A percentile compares a stretch with the other conserved stretches of the same genome.
phyloP scores from a whole-genome alignment of 2,888 invertebrate genomes.

The Cephus rjabovi region DNA sequence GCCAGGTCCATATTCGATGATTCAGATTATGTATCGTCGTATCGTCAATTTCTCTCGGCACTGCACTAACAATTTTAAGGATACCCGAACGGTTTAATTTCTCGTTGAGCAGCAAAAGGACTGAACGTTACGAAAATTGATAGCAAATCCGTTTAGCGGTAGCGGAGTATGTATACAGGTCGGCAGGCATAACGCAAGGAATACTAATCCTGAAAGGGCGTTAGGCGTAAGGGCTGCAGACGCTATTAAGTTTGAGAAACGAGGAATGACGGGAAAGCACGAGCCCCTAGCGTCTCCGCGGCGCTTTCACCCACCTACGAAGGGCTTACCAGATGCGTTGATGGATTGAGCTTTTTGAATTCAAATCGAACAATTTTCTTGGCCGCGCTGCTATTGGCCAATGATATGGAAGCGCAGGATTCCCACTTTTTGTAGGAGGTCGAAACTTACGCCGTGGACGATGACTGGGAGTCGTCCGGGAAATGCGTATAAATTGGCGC shows the following conservation, averaged over 20 bases:
- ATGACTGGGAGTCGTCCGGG: neutral
- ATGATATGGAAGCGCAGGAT: neutral
- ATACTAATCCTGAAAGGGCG: slow-evolving; percentile 14
- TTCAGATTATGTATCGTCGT: no score
- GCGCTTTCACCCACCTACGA: neutral
- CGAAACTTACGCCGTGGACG: neutral
- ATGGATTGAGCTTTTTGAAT: slow-evolving; percentile 21
- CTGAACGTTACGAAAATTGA: slow-evolving; percentile 9
- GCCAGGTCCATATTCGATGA: no score
- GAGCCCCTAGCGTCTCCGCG: neutral
- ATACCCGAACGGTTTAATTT: no score
- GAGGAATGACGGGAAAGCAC: neutral
- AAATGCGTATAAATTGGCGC: slow-evolving; percentile 3
- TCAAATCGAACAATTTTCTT: slow-evolving; percentile 20
- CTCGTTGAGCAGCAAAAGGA: no score
- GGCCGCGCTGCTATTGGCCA: slow-evolving; percentile 3
- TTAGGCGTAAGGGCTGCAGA: neutral
- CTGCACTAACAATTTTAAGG: no score
- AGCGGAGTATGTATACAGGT: slow-evolving; percentile 4
- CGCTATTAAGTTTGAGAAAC: neutral
- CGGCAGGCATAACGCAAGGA: slow-evolving; percentile 10
- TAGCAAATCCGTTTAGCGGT: slow-evolving; percentile 20
- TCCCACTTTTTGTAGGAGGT: neutral
- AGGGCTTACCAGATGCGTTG: slow-evolving; percentile 15
- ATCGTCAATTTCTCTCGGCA: no score